phyloP scores from a whole-genome alignment of 30 jellyfish, hydroid and myxozoan species.

The Hydractinia symbiolongicarpus region DNA sequence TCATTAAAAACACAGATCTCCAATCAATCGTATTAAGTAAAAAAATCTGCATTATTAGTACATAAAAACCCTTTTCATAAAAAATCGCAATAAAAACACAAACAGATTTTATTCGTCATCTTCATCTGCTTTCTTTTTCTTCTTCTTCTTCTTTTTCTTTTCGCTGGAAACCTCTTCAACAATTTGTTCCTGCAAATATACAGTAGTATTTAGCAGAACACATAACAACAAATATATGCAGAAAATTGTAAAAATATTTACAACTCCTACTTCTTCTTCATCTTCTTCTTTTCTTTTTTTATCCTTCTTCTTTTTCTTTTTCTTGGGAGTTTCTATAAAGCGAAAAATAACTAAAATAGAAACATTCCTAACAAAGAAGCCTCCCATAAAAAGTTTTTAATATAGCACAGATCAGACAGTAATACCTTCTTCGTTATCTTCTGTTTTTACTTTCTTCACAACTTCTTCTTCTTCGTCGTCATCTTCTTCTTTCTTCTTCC shows the following conservation, averaged over 20 bases:
- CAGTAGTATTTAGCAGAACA: not conserved
- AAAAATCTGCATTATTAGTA: too few relatives aligned
- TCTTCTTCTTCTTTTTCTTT: conserved; percentile 68
- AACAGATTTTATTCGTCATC: conserved; percentile 31
- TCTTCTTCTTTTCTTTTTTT: conserved; percentile 44
- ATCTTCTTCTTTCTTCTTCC: conserved; percentile 67
- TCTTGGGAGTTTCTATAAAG: conserved; percentile 48
- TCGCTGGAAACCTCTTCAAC: conserved; percentile 30
- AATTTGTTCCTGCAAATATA: conserved; percentile 17
- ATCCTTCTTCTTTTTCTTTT: conserved; percentile 63
- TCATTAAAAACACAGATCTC: too few relatives aligned
- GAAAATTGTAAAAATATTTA: not conserved
- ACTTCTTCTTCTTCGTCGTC: conserved; percentile 45
- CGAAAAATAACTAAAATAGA: not conserved
- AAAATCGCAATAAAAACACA: not conserved
- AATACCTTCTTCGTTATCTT: not conserved
- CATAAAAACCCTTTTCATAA: not conserved
- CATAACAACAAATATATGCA: not conserved
- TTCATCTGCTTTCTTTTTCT: conserved; percentile 33
- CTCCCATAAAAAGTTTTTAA: not conserved
- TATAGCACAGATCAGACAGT: not conserved
- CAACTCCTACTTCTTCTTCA: conserved; percentile 30
- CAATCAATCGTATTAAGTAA: too few relatives aligned
- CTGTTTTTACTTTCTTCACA: not conserved
- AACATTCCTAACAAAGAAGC: too few relatives aligned